phyloP scores from a whole-genome alignment of 2,888 invertebrate genomes.

The Diplolepis rosae region DNA sequence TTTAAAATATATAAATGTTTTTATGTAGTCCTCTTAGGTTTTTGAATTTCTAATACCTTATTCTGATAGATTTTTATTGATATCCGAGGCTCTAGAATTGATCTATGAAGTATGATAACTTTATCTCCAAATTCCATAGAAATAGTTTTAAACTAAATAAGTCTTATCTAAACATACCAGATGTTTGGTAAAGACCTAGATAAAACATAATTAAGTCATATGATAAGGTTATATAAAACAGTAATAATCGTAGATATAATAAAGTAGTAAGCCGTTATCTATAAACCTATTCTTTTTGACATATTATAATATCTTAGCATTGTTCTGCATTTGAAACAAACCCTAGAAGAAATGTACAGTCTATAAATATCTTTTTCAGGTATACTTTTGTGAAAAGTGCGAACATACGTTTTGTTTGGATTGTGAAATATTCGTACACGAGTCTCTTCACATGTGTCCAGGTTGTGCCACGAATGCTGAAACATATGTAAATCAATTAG shows the following conservation, averaged over 20 bases:
- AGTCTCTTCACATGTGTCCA: slow-evolving; percentile 95
- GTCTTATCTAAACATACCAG: not conserved
- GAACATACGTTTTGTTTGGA: slow-evolving; percentile 90
- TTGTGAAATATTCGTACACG: slow-evolving; percentile 96
- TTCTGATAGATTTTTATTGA: too few species aligned
- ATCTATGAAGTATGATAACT: too few species aligned
- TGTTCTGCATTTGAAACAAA: too few species aligned
- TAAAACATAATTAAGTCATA: not conserved
- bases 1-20: too few species aligned
- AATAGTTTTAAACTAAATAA: not conserved
- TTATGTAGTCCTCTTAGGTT: too few species aligned
- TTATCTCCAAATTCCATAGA: not conserved
- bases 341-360: too few species aligned
- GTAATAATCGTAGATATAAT: not conserved
- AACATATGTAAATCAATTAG: slow-evolving; percentile 67
- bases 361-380: slow-evolving; percentile 78
- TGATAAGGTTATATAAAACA: not conserved
- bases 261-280: too few species aligned
- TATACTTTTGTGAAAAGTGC: slow-evolving; percentile 89
- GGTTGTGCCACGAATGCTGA: slow-evolving; percentile 88
- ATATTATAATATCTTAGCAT: not conserved
- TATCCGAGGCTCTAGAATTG: too few species aligned
- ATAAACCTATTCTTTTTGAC: slow-evolving; percentile 17
- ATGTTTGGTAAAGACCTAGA: not conserved
- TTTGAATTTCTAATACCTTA: too few species aligned